Base-by-base conservation (phyloP, 1,140 invertebrate genomes). In the Diabrotica virgifera region DNA sequence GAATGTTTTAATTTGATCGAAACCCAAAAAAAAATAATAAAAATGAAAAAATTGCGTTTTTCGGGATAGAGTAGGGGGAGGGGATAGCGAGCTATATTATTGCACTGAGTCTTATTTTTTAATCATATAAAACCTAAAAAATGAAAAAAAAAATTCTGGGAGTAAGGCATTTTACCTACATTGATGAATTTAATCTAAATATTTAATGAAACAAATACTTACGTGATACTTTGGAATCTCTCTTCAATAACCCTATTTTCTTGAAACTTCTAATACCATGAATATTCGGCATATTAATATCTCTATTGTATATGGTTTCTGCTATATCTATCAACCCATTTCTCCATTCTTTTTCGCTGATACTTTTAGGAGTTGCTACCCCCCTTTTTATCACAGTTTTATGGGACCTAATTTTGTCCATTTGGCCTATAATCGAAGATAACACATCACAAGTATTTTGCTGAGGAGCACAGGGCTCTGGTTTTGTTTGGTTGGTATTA, bases 261-360 rank as follows among this genome's bases (percentile, higher is more conserved):
- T 37, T 57, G 5, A 9, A 6, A 46, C 2, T 8, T 12, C n/a
- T n/a, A 37, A 14, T 12, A 5, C 58, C 58, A 13, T 59, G 50
- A 38, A 8, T 24, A 46, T 59, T 13, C 6, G 9, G 7, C 13
- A 40, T n/a, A 24, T 59, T 11, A n/a, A 11, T 13, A 46, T 46
- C 14, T 7, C 6, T 37, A 7, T 54, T 62, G 7, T 62, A 12
- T 6, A 54, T 54, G 7, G 13, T 40, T 11, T 62, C 60, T n/a
- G 60, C 60, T 13, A 62, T 38, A 36, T 54, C 60, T 10, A 62
- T 12, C 13, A 62, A n/a, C 5, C 52, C 37, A 40, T 2, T 54
- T n/a, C 60, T 36, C 60, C 60, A 62, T 13, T 62, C 51, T 13
- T 62, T 62, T 7, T 62, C 60, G 11, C 37, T 36, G 10, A 40